A percentile compares a stretch with the other conserved stretches of the same genome.
phyloP scores from a whole-genome alignment of 2,113 vertebrate species.

The Oplegnathus fasciatus region DNA sequence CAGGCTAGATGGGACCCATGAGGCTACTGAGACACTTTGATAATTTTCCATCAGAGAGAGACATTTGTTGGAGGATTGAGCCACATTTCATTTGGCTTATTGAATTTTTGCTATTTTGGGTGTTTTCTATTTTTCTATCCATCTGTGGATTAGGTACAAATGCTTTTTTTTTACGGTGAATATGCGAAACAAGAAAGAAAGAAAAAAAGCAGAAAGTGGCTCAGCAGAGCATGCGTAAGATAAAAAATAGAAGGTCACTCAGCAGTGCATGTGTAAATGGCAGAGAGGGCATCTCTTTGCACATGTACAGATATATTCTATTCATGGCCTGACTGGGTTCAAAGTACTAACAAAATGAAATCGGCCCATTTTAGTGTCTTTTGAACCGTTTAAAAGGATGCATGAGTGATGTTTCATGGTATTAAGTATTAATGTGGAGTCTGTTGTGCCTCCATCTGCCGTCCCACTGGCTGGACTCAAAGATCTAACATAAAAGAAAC shows the following conservation, averaged over 20 bases:
- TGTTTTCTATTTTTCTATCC: conserved; percentile 9
- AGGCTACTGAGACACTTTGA: conserved; percentile 50
- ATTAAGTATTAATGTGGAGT: conserved; percentile 73
- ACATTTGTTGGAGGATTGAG: conserved; percentile 32
- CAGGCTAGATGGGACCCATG: conserved; percentile 13
- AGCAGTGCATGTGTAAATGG: conserved; percentile 35
- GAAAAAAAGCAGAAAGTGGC: neutral
- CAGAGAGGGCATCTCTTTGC: conserved; percentile 26
- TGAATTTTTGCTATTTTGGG: conserved; percentile 32
- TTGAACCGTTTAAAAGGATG: conserved; percentile 73
- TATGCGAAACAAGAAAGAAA: neutral
- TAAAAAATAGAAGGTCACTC: neutral
- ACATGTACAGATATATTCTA: conserved; percentile 33
- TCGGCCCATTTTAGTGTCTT: conserved; percentile 66
- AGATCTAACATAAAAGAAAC: conserved; percentile 70
- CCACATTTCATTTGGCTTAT: conserved; percentile 19
- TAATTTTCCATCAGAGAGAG: conserved; percentile 49
- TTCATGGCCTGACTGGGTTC: conserved; percentile 42
- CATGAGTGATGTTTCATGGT: conserved; percentile 45
- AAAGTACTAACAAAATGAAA: conserved; percentile 63
- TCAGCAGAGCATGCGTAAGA: neutral
- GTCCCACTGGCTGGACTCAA: conserved; percentile 29
- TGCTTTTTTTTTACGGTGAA: neutral
- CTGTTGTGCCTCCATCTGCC: conserved; percentile 70
- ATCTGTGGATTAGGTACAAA: conserved; percentile 13